phyloP scores from a whole-genome alignment of 1,140 invertebrate genomes.

The Cryptotermes secundus region DNA sequence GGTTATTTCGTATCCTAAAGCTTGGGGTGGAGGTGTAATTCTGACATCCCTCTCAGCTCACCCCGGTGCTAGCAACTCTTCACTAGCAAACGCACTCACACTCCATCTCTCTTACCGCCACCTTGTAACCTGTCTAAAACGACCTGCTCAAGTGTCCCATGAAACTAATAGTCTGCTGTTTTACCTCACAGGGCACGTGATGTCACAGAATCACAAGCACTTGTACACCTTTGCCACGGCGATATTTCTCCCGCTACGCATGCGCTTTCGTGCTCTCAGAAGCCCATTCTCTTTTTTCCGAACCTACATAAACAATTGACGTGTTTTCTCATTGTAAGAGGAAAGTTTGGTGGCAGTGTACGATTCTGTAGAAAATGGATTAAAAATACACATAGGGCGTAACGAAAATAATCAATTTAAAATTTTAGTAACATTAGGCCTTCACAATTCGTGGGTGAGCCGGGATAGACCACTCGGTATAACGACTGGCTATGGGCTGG shows the following conservation, averaged over 20 bases:
- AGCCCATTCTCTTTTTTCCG: neutral
- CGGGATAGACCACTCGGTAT: too few relatives aligned
- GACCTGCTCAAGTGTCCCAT: constrained; percentile 7
- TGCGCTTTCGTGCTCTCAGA: neutral
- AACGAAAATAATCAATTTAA: too few relatives aligned
- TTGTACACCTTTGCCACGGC: neutral
- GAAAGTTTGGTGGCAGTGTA: too few relatives aligned
- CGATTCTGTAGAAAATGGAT: too few relatives aligned
- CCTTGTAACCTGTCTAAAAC: constrained; percentile 15
- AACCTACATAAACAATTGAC: neutral
- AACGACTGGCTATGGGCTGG: too few relatives aligned
- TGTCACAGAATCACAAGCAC: neutral
- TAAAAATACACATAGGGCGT: too few relatives aligned
- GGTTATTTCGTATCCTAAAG: neutral
- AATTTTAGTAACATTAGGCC: too few relatives aligned
- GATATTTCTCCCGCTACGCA: neutral
- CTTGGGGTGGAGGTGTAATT: neutral
- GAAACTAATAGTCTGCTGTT: neutral
- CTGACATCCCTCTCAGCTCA: constrained; percentile 9
- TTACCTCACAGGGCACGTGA: neutral
- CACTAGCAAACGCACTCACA: neutral
- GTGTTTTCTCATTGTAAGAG: neutral
- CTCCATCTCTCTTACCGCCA: constrained; percentile 11
- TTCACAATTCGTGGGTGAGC: too few relatives aligned
- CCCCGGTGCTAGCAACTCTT: neutral